A percentile compares a stretch with the other conserved stretches of the same genome.
Evolutionary conservation across 1,140 invertebrate genomes (phyloP).

Genomic region (Nasonia longicornis): DNA sequence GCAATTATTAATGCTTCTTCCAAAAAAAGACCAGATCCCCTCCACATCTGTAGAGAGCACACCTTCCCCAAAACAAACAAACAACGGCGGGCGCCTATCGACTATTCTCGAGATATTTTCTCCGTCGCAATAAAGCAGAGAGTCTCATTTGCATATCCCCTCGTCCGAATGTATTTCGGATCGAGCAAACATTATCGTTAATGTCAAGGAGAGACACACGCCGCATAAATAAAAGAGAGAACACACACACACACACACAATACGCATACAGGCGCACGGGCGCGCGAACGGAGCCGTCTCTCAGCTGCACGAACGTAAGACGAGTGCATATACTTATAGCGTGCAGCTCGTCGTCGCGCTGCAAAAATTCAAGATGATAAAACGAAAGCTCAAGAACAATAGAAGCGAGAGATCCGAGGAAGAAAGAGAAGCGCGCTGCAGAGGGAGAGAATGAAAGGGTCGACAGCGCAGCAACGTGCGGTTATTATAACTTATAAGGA

Average conservation of each 20-base stretch:
- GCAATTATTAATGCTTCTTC: slow-evolving; percentile 14
- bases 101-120: slow-evolving; percentile 13
- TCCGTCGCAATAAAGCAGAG: slow-evolving; percentile 7
- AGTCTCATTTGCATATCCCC: background rate
- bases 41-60: background rate
- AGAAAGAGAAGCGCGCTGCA: background rate
- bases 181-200: slow-evolving; percentile 2
- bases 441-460: slow-evolving; percentile 5
- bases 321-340: background rate
- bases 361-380: background rate
- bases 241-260: background rate
- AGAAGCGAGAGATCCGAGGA: background rate
- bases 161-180: background rate
- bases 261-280: too few relatives aligned
- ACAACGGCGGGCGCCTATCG: background rate
- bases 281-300: background rate
- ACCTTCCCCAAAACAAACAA: background rate
- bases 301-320: background rate
- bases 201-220: background rate
- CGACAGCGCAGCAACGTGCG: background rate
- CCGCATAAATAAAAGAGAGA: slow-evolving; percentile 15
- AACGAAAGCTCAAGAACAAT: slow-evolving; percentile 15
- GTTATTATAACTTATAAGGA: background rate
- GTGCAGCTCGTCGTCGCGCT: background rate
- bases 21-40: background rate